A percentile compares a stretch with the other conserved stretches of the same genome.
Evolutionary conservation across 2,113 vertebrate species (phyloP).

Genomic region (Condylura cristata): DNA sequence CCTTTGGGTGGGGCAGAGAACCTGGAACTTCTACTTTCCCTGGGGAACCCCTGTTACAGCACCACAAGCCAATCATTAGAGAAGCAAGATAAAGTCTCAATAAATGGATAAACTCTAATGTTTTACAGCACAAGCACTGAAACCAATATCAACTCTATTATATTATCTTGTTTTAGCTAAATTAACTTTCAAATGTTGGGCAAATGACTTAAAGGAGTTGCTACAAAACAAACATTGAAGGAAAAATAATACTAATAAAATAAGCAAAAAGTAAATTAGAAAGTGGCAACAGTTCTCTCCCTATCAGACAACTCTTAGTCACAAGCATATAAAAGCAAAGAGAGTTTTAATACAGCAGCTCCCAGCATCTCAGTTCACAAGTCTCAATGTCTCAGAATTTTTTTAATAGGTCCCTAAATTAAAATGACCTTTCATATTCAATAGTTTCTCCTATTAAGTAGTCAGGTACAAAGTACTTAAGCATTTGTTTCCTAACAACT

Average conservation of each 20-base stretch:
- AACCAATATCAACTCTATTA: neutral
- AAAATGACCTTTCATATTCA: neutral
- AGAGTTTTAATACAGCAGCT: neutral
- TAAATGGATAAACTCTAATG: neutral
- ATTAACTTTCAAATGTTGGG: neutral
- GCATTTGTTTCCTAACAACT: neutral
- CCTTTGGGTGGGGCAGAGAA: too few species aligned
- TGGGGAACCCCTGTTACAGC: too few species aligned
- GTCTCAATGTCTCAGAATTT: neutral
- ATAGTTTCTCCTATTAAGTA: neutral
- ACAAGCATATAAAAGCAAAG: neutral
- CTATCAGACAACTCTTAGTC: neutral
- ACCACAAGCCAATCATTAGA: neutral
- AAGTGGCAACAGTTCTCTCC: neutral
- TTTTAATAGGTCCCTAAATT: neutral
- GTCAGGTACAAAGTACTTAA: neutral
- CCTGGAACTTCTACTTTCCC: too few species aligned
- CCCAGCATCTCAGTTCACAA: neutral
- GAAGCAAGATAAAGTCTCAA: neutral
- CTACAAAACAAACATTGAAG: neutral
- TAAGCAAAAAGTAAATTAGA: neutral
- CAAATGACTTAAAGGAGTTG: neutral
- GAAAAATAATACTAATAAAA: neutral
- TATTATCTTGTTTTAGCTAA: neutral
- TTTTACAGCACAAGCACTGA: neutral